Conservation (phyloP, 1,140 invertebrate species). For the Macrotrachela quadricornifera region DNA sequence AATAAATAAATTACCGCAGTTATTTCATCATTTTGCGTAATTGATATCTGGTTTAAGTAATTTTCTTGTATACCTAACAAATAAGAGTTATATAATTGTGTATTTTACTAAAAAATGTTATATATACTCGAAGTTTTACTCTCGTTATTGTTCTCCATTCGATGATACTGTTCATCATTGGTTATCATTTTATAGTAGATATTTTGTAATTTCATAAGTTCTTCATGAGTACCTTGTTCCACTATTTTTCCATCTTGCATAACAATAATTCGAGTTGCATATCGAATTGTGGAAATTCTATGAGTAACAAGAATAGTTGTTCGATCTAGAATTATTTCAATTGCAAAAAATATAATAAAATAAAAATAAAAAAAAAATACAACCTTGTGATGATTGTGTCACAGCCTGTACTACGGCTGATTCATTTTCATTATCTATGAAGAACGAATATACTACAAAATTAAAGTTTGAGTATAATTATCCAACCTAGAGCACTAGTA, state of each 20-base stretch:
- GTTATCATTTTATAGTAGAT: slow-evolving; percentile 7
- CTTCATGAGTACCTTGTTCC: slow-evolving; percentile 34
- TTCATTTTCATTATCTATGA: neutral
- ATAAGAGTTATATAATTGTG: too few relatives aligned
- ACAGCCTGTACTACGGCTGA: neutral
- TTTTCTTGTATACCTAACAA: too few relatives aligned
- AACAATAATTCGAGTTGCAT: slow-evolving; percentile 36
- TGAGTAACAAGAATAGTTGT: slow-evolving; percentile 35
- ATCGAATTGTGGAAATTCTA: slow-evolving; percentile 37
- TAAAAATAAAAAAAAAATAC: neutral
- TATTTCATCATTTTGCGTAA: too few relatives aligned
- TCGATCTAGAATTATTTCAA: slow-evolving; percentile 14
- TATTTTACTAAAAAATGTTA: too few relatives aligned
- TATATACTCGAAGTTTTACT: too few relatives aligned
- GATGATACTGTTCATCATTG: too few relatives aligned
- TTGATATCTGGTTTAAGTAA: too few relatives aligned
- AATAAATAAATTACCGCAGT: too few relatives aligned
- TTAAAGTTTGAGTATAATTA: neutral
- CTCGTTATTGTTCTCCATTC: too few relatives aligned
- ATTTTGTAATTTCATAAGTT: slow-evolving; percentile 18
- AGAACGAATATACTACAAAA: neutral
- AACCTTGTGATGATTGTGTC: neutral
- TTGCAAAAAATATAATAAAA: neutral
- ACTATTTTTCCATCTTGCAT: slow-evolving; percentile 31
- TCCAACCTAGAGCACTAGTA: neutral